Evolutionary conservation across 2,888 invertebrate species (phyloP).

Genomic region (Horisme vitalbata): DNA sequence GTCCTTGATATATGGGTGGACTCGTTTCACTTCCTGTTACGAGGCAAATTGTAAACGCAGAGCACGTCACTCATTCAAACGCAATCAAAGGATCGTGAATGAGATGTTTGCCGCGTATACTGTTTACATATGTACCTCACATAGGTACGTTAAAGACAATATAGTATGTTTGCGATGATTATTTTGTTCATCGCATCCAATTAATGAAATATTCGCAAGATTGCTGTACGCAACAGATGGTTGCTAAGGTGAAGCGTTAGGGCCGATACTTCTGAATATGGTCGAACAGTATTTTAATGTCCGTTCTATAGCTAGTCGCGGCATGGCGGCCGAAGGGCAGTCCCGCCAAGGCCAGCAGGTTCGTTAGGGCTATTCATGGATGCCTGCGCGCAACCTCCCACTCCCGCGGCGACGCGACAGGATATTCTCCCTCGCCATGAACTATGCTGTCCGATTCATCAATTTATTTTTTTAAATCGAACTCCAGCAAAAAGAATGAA

Average conservation of each 20-base stretch:
- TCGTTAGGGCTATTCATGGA: slow-evolving; percentile 82
- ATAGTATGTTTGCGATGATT: too few species aligned
- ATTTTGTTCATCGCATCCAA: neutral
- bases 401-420: slow-evolving; percentile 62
- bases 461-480: slow-evolving; percentile 65
- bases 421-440: slow-evolving; percentile 69
- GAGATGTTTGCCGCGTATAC: slow-evolving; percentile 72
- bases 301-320: slow-evolving; percentile 31
- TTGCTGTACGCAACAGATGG: slow-evolving; percentile 17
- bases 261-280: slow-evolving; percentile 18
- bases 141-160: too few species aligned
- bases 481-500: slow-evolving; percentile 63
- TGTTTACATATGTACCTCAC: slow-evolving; percentile 30
- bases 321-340: slow-evolving; percentile 51
- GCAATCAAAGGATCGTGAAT: slow-evolving; percentile 79
- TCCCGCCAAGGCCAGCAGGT: slow-evolving; percentile 76
- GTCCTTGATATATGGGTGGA: slow-evolving; percentile 74
- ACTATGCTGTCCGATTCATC: slow-evolving; percentile 71
- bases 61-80: slow-evolving; percentile 78
- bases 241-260: slow-evolving; percentile 13
- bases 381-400: slow-evolving; percentile 63
- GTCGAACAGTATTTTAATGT: slow-evolving; percentile 28
- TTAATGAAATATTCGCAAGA: slow-evolving; percentile 22
- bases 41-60: slow-evolving; percentile 69
- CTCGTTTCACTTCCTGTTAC: slow-evolving; percentile 76